These are phyloP conservation scores for Lytechinus variegatus DNA, from an alignment of 35 echinoderm and acorn worm genomes.

Conservation along the genomic window DNA sequence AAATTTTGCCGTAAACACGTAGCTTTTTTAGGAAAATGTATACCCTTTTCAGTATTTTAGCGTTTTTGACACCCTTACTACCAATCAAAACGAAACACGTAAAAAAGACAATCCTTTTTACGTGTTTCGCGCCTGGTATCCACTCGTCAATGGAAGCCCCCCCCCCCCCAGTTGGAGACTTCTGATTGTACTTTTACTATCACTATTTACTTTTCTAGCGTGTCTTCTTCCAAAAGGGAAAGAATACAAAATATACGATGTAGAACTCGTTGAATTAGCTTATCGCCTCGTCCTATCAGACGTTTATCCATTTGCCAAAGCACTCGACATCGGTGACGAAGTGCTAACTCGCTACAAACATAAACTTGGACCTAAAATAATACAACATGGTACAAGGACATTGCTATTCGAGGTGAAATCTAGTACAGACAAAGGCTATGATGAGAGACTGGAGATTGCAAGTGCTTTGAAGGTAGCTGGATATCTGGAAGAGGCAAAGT, in stretches of 20 bases:
- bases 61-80: no score
- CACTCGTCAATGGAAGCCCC: no score
- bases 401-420: not conserved
- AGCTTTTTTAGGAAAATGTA: no score
- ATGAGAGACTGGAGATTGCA: not conserved
- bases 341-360: not conserved
- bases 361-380: not conserved
- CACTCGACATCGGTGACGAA: not conserved
- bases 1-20: no score
- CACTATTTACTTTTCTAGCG: not conserved
- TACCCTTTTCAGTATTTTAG: no score
- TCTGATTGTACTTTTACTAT: no score
- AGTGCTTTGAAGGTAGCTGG: not conserved
- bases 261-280: not conserved
- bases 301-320: not conserved
- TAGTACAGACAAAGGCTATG: no score
- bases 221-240: not conserved
- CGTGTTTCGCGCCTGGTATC: no score
- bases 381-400: not conserved
- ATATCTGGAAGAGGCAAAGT: not conserved
- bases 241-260: not conserved
- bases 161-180: no score
- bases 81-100: no score
- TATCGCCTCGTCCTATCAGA: not conserved
- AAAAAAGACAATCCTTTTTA: no score